phyloP scores from a whole-genome alignment of 2,113 vertebrate species.

The Diadophis punctatus region DNA sequence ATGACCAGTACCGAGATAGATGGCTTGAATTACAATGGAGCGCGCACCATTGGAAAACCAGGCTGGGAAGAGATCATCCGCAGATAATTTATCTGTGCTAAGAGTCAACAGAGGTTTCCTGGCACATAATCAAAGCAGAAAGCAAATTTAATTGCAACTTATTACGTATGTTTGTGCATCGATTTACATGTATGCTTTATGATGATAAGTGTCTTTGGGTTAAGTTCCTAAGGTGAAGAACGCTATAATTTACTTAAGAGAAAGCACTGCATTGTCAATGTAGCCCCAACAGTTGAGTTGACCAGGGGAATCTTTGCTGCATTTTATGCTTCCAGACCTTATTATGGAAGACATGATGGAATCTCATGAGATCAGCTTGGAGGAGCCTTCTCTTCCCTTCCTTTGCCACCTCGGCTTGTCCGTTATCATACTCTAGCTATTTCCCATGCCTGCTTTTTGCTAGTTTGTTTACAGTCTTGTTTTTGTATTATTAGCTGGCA shows the following conservation, averaged over 20 bases:
- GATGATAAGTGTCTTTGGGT: background rate
- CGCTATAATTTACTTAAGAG: constrained; percentile 33
- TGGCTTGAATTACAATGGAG: background rate
- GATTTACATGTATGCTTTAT: background rate
- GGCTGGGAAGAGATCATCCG: background rate
- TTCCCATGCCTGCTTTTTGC: constrained; percentile 37
- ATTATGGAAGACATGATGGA: constrained; percentile 15
- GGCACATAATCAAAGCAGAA: background rate
- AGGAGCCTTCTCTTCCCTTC: constrained; percentile 17
- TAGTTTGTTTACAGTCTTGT: background rate
- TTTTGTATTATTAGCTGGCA: constrained; percentile 8
- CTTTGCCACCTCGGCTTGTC: constrained; percentile 26
- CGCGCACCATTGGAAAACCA: background rate
- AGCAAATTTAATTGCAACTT: background rate
- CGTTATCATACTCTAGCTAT: constrained; percentile 24
- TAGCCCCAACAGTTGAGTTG: constrained; percentile 6
- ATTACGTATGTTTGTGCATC: background rate
- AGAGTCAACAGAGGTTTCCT: background rate
- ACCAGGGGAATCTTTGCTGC: constrained; percentile 23
- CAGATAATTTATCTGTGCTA: background rate
- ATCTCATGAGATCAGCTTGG: constrained; percentile 31
- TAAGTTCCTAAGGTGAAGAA: background rate
- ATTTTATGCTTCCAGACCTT: constrained; percentile 21
- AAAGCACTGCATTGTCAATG: background rate
- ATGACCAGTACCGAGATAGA: background rate